These are phyloP conservation scores for Nomada flava DNA, from an alignment of 2,888 invertebrate species.

Conservation along the genomic window DNA sequence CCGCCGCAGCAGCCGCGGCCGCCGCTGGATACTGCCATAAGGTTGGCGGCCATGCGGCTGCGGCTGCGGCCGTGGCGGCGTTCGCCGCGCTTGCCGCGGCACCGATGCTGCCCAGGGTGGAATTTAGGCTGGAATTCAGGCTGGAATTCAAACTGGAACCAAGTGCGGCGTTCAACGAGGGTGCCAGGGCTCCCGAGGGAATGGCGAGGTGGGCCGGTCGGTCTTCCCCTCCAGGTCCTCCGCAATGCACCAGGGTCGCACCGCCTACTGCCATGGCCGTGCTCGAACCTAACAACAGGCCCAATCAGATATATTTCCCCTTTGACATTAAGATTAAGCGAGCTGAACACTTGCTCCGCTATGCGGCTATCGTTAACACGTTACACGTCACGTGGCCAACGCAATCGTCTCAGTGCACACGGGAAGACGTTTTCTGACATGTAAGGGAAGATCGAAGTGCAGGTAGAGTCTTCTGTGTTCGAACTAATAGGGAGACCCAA, in stretches of 20 bases:
- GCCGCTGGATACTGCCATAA: conserved; percentile 89
- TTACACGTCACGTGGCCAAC: too few species aligned
- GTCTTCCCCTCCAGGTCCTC: conserved; percentile 87
- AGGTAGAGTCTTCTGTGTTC: too few species aligned
- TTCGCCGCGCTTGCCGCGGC: conserved; percentile 85
- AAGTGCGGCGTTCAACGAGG: conserved; percentile 85
- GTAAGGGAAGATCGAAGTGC: too few species aligned
- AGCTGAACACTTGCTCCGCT: background rate
- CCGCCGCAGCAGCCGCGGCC: conserved; percentile 69
- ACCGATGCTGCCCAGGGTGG: conserved; percentile 84
- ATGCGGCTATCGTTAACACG: too few species aligned
- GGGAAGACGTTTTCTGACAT: too few species aligned
- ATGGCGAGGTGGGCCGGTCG: conserved; percentile 85
- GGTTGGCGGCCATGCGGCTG: conserved; percentile 85
- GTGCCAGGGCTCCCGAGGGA: conserved; percentile 81
- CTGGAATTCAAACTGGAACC: conserved; percentile 82
- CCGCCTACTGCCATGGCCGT: conserved; percentile 89
- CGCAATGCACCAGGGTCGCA: conserved; percentile 87
- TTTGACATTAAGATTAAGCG: background rate
- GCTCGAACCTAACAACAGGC: conserved; percentile 85
- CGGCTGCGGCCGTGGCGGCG: conserved; percentile 84
- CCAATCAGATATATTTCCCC: conserved; percentile 34
- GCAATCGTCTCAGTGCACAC: too few species aligned
- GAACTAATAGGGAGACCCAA: too few species aligned
- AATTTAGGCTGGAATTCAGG: conserved; percentile 83